A percentile compares a stretch with the other conserved stretches of the same genome.
Conservation (phyloP, 2,888 invertebrate species). For the Ectemnius continuus region DNA sequence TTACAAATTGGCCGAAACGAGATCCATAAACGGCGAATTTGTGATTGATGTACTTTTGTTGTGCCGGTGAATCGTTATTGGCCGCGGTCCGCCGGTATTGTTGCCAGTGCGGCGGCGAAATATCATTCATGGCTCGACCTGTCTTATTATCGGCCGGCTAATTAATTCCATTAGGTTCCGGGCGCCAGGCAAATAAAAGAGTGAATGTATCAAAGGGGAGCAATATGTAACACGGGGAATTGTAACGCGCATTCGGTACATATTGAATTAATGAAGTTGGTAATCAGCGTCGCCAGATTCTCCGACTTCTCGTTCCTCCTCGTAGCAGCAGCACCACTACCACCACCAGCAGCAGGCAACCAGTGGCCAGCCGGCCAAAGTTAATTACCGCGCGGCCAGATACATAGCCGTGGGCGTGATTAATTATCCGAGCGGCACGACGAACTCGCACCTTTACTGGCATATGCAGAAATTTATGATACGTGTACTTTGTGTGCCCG, state of each 20-base stretch:
- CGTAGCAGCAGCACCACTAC: background rate
- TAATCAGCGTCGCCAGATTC: conserved; percentile 55
- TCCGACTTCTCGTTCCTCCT: conserved; percentile 47
- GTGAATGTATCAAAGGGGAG: conserved; percentile 13
- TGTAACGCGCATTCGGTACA: conserved; percentile 44
- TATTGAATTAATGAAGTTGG: conserved; percentile 58
- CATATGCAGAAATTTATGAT: conserved; percentile 54
- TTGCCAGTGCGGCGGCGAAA: conserved; percentile 9
- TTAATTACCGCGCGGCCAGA: conserved; percentile 53
- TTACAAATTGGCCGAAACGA: too few species aligned
- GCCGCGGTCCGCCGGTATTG: conserved; percentile 3
- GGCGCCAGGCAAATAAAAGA: conserved; percentile 42
- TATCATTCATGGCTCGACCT: conserved; percentile 39
- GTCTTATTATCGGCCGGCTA: conserved; percentile 43
- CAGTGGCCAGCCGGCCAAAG: conserved; percentile 36
- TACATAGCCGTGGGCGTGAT: conserved; percentile 50
- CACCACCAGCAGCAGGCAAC: too few species aligned
- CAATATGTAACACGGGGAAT: conserved; percentile 26
- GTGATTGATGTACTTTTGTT: background rate
- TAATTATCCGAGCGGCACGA: conserved; percentile 50
- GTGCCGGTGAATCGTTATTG: conserved; percentile 6
- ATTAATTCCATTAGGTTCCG: conserved; percentile 55
- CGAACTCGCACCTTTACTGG: conserved; percentile 52
- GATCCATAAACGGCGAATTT: background rate
- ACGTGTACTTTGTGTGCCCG: conserved; percentile 41